Evolutionary conservation across 1,140 invertebrate species (phyloP).

Genomic region (Cylas formicarius): DNA sequence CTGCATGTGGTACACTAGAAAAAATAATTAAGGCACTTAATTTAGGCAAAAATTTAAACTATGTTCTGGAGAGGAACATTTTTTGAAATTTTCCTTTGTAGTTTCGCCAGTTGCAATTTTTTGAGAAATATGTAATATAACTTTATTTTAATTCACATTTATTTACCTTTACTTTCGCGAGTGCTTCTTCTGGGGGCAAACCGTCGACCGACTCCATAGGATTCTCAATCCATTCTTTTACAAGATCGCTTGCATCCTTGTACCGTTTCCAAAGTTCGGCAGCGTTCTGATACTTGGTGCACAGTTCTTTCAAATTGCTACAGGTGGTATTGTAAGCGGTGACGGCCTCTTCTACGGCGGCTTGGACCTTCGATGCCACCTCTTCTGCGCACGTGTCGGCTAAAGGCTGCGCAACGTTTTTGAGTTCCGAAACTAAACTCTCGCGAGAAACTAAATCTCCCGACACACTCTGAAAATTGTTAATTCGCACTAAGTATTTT

Average conservation of each 20-base stretch:
- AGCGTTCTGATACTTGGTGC: conserved; percentile 63
- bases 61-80: no score
- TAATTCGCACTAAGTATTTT: no score
- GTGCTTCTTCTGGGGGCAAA: conserved; percentile 52
- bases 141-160: no score
- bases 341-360: conserved; percentile 65
- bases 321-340: conserved; percentile 69
- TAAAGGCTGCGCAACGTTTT: conserved; percentile 59
- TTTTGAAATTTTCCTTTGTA: no score
- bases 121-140: no score
- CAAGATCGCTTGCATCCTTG: conserved; percentile 63
- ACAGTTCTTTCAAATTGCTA: conserved; percentile 61
- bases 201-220: conserved; percentile 58
- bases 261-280: conserved; percentile 71
- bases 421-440: conserved; percentile 60
- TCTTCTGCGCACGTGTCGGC: conserved; percentile 59
- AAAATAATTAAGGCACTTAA: no score
- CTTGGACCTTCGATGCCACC: conserved; percentile 60
- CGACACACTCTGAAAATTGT: conserved; percentile 37
- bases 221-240: conserved; percentile 63
- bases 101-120: no score
- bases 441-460: conserved; percentile 61
- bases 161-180: conserved; percentile 58
- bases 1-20: no score
- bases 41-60: no score